Evolutionary conservation across 2,888 invertebrate species (phyloP).

Genomic region (Rhagium mordax): DNA sequence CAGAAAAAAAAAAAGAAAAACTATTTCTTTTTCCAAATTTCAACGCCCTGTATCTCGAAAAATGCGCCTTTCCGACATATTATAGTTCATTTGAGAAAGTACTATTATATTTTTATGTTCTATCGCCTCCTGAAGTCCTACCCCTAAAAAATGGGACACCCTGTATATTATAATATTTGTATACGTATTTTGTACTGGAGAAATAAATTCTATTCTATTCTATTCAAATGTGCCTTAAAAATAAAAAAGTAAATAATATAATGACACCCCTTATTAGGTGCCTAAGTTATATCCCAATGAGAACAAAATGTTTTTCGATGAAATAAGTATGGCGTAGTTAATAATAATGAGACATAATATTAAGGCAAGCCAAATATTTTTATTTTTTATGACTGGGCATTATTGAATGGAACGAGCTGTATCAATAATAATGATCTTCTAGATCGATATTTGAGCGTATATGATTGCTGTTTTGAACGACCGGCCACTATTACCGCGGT

Average conservation of each 20-base stretch:
- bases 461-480: slow-evolving; percentile 44
- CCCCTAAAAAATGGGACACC: too few species aligned
- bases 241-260: not conserved
- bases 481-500: slow-evolving; percentile 43
- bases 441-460: slow-evolving; percentile 46
- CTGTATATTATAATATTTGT: too few species aligned
- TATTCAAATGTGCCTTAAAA: too few species aligned
- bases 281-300: not conserved
- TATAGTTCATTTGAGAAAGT: too few species aligned
- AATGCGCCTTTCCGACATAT: too few species aligned
- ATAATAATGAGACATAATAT: slow-evolving; percentile 34
- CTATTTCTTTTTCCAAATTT: too few species aligned
- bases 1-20: too few species aligned
- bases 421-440: slow-evolving; percentile 45
- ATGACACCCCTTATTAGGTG: not conserved
- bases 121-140: too few species aligned
- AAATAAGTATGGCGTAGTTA: slow-evolving; percentile 27
- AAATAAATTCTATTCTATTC: too few species aligned
- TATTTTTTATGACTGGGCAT: slow-evolving; percentile 34
- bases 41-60: too few species aligned
- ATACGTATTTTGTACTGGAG: too few species aligned
- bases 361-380: slow-evolving; percentile 32
- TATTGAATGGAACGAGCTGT: slow-evolving; percentile 29
- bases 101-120: too few species aligned
- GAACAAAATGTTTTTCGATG: not conserved